Evolutionary conservation across 1,140 invertebrate species (phyloP).

Genomic region (Lordiphosa stackelbergi): DNA sequence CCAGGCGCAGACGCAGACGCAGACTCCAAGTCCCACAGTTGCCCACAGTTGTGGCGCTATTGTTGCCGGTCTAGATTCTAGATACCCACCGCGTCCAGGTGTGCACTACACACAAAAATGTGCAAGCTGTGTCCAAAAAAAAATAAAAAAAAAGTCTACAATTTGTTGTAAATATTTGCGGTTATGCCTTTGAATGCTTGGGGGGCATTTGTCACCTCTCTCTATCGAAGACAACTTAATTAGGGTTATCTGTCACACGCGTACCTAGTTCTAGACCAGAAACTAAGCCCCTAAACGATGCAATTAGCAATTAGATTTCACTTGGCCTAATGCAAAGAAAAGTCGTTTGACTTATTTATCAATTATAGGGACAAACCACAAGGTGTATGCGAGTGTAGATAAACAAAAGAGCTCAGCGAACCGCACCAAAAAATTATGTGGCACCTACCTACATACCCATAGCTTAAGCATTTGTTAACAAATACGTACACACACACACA

Average conservation of each 20-base stretch:
- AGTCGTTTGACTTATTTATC: constrained; percentile 68
- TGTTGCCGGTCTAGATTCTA: constrained; percentile 69
- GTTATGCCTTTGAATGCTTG: background rate
- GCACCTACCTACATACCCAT: background rate
- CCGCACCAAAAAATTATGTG: constrained; percentile 33
- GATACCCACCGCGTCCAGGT: constrained; percentile 61
- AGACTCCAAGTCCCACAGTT: constrained; percentile 18
- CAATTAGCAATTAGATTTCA: constrained; percentile 73
- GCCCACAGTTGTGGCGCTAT: constrained; percentile 34
- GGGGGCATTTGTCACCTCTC: constrained; percentile 7
- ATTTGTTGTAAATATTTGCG: constrained; percentile 36
- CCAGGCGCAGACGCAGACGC: constrained; percentile 11
- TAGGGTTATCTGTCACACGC: constrained; percentile 63
- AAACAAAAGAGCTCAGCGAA: constrained; percentile 57
- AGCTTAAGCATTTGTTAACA: constrained; percentile 42
- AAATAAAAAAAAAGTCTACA: too few species aligned
- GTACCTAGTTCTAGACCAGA: constrained; percentile 18
- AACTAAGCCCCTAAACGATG: constrained; percentile 56
- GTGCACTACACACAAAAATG: constrained; percentile 53
- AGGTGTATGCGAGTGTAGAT: constrained; percentile 38
- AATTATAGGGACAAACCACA: constrained; percentile 49
- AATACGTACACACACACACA: constrained; percentile 4
- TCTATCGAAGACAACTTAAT: constrained; percentile 50
- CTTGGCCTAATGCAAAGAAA: constrained; percentile 60
- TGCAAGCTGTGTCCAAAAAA: constrained; percentile 49